Base-by-base conservation (phyloP, 2,113 vertebrate species). In the Ageneiosus marmoratus region DNA sequence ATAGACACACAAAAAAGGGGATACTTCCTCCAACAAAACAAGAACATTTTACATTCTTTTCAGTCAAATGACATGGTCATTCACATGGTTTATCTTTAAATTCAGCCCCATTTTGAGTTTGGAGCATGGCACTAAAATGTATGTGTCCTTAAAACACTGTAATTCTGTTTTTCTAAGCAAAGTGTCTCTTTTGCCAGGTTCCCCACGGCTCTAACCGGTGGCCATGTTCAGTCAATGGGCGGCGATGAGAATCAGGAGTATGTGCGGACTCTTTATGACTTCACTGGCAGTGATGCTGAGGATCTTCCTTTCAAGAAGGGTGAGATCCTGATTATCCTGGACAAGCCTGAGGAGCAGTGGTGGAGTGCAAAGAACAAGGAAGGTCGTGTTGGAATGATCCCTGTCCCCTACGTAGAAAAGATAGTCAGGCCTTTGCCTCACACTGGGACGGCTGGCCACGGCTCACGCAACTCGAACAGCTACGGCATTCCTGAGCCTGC, bases 341-440 rank as follows among this genome's bases (percentile, higher is more conserved):
- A 99, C 89, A 99, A 99, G 89, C 97, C 98, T 0, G 98, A 99
- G 93, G 98, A 99, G 92, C 98, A 99, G 92, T 99, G 98, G 98
- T 99, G 98, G 98, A 99, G 98, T 1, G 98, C 98, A 91, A 96
- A 97, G 83, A 99, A 95, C 91, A 99, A 97, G 91, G 97, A 99
- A 12, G 98, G 98, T 80, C 95, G 96, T 4, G 87, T 95, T 29
- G 98, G 98, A 6, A 99, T 99, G 98, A 99, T 99, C 88, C 98
- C 98, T 2, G 98, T 99, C 80, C 97, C 98, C 85, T 99, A 99
- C 0, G 97, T 99, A 74, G 98, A 99, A 92, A 99, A 97, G 96
- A 84, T 99, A 56, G 92, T 95, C 86, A 94, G 96, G 83, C 92
- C 96, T 16, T 91, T 94, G 0, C 88, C 91, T 80, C 94, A 94